These are phyloP conservation scores for Spea multiplicata DNA, from an alignment of 2,113 vertebrate genomes.

Conservation along the genomic window DNA sequence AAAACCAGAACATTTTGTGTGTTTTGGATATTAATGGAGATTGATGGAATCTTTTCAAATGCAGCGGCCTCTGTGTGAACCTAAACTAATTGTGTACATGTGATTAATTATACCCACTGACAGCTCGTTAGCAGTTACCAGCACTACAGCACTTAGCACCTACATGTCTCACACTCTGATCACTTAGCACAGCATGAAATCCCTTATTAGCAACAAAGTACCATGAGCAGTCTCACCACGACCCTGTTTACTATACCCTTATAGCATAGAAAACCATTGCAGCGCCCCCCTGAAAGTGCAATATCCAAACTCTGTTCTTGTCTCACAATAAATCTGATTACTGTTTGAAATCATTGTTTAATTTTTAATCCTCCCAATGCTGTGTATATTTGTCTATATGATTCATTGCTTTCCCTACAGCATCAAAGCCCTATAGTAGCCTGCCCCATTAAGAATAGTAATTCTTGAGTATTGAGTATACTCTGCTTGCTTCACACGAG, in stretches of 20 bases:
- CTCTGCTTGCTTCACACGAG: too few species aligned
- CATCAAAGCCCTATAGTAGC: too few species aligned
- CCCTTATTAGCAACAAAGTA: constrained; percentile 3
- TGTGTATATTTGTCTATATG: too few species aligned
- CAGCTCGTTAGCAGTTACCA: constrained; percentile 18
- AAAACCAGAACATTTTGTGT: constrained; percentile 1
- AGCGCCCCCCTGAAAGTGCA: too few species aligned
- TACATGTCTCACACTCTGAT: constrained; percentile 4
- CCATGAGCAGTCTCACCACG: background rate
- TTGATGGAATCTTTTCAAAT: background rate
- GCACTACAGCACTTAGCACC: constrained; percentile 19
- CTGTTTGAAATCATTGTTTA: too few species aligned
- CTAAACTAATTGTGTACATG: constrained; percentile 26
- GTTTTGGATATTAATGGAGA: constrained; percentile 5
- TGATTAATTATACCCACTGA: constrained; percentile 34
- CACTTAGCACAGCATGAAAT: constrained; percentile 28
- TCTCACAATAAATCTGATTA: too few species aligned
- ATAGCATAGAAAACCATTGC: background rate
- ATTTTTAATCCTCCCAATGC: too few species aligned
- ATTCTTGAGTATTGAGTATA: too few species aligned
- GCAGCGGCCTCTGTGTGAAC: constrained; percentile 8
- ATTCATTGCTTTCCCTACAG: too few species aligned
- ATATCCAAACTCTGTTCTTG: too few species aligned
- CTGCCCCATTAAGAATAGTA: too few species aligned
- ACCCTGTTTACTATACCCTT: background rate